Percentiles rank a stretch among this genome's conserved stretches.
These are phyloP conservation scores for Drosophila birchii DNA, from an alignment of 2,888 invertebrate genomes.

Conservation along the genomic window DNA sequence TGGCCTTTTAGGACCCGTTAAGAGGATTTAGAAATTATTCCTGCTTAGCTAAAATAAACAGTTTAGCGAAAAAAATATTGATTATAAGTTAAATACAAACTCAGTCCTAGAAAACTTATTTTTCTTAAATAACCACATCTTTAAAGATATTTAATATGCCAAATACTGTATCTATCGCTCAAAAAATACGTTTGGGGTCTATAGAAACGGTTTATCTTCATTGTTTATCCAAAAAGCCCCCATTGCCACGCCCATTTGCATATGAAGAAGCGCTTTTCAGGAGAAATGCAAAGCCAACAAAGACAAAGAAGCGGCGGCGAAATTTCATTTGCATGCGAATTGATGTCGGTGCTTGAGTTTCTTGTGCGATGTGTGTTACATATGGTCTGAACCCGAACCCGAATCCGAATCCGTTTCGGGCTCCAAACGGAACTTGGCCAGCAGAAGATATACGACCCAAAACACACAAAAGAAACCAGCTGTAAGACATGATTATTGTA, in stretches of 20 bases:
- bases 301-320: conserved; percentile 22
- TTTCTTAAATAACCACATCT: not conserved
- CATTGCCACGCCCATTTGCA: conserved; percentile 37
- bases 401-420: conserved; percentile 1
- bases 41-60: not conserved
- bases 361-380: conserved; percentile 35
- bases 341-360: conserved; percentile 27
- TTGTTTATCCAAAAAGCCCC: conserved; percentile 5
- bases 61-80: not conserved
- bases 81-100: not conserved
- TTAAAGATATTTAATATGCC: not conserved
- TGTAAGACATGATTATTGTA: conserved; percentile 25
- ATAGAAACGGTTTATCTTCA: conserved; percentile 24
- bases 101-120: not conserved
- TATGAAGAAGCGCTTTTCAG: conserved; percentile 34
- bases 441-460: conserved; percentile 23
- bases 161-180: not conserved
- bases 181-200: too few species aligned
- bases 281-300: conserved; percentile 31
- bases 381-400: conserved; percentile 14
- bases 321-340: conserved; percentile 46
- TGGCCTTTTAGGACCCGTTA: not conserved
- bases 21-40: too few species aligned
- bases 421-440: conserved; percentile 40
- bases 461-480: conserved; percentile 22